Evolutionary conservation across 2,113 vertebrate species (phyloP), one percentile per base, ranked within the genome.

Genomic region (Tichodroma muraria): DNA sequence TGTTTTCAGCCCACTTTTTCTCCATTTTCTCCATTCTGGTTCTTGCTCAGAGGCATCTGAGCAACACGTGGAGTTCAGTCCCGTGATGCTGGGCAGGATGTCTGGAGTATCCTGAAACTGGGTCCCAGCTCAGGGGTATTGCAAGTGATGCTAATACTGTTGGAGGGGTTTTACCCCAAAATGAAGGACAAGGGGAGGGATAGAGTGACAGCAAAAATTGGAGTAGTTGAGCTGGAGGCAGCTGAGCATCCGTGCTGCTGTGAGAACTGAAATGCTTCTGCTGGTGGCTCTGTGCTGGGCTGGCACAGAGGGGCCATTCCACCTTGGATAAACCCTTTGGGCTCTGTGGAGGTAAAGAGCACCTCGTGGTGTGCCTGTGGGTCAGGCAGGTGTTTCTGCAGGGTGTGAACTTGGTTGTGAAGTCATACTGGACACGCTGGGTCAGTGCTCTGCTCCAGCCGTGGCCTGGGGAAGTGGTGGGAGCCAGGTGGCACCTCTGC

Each of bases 41-140:
- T 79, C 25, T 30, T 60, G 40, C 76, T 76, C 33, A 2, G 13
- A 44, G 69, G 64, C 17, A 8, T 38, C 28, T 3, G 47, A 80
- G 61, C 28, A 52, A 40, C 59, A 27, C 8, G 35, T 37, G 54
- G 61, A 22, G 15, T 33, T 77, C 37, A 53, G 21, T 38, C 66
- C 61, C 8, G 0, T 6, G 8, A 50, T 81, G 44, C 47, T 70
- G 23, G 52, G 52, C 2, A 15, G 84, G 60, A n/a, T 89, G 56
- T 31, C 33, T 1, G 4, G 61, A 65, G 56, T 37, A 15, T 47
- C 81, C 52, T 15, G 0, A 57, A 42, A 16, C 27, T 0, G 0
- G 6, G 3, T 38, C 9, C 23, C 1, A 4, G 44, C 45, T 64
- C 35, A 19, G 42, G n/a, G 13, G 47, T 5, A 0, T 15, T 17